Evolutionary conservation across 2,797 vertebrate species (phyloP), one percentile per base, ranked within the genome.

Genomic region (Arnoldichthys spilopterus): DNA sequence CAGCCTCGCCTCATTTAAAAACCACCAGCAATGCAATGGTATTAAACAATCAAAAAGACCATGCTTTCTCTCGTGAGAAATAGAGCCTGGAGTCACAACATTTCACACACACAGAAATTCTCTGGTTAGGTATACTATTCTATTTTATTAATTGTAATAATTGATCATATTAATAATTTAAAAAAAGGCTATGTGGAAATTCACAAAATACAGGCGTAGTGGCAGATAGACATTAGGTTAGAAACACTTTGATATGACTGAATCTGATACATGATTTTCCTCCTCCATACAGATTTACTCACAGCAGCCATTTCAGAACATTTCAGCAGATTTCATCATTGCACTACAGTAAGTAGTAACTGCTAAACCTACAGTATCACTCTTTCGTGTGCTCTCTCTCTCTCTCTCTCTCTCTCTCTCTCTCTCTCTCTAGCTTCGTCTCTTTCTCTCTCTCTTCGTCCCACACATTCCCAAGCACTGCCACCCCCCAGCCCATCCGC

Each of bases 271-370:
- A 13, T 63, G 59, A 9, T 63, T 37, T 32, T 20, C 13, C 30
- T 79, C 34, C 54, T 63, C 24, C 37, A 56, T 47, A 40, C 61
- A 24, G 22, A 58, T 66, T 72, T 54, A 34, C 72, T 71, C 64
- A 71, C 51, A 56, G 59, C 40, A 62, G 56, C 43, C 20, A 67
- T 68, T 79, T 76, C 77, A 82, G 61, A 59, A 61, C 61, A 81
- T 84, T 84, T 84, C 82, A 75, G 47, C 69, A 62, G 78, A 78
- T 81, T 81, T 81, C 79, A 78, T 81, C 82, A 84, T 76, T 67
- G 26, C 28, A 67, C 51, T 61, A 49, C 58, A 71, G 61, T 69
- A 78, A 54, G 66, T 62, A 72, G 67, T 76, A 70, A 61, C 56
- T 72, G 72, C 59, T 49, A 70, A 75, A 79, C 37, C 79, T 77